phyloP scores from a whole-genome alignment of 2,888 invertebrate genomes.

The Epinotia nisella region DNA sequence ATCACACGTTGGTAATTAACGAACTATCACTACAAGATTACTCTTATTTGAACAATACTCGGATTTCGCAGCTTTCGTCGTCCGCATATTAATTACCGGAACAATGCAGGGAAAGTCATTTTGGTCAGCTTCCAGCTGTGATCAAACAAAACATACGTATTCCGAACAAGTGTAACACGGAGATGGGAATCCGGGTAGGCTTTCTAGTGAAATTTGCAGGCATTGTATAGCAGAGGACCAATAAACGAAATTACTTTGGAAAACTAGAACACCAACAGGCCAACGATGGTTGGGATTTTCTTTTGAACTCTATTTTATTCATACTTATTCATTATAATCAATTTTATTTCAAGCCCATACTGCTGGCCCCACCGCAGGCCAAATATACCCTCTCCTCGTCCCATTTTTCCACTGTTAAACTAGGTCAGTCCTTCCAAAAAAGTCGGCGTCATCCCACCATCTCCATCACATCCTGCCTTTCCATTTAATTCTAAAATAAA shows the following conservation, averaged over 20 bases:
- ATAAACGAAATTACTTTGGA: conserved; percentile 17
- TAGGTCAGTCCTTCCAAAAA: no score
- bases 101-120: conserved; percentile 44
- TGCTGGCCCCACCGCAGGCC: neutral
- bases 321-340: no score
- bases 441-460: no score
- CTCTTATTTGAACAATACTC: conserved; percentile 42
- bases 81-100: conserved; percentile 40
- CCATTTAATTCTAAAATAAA: no score
- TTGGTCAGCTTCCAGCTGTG: conserved; percentile 42
- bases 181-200: conserved; percentile 40
- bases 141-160: conserved; percentile 30
- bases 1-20: conserved; percentile 7
- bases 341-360: neutral
- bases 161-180: conserved; percentile 24
- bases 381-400: no score
- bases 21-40: conserved; percentile 22
- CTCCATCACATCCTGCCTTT: neutral
- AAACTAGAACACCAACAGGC: conserved; percentile 4
- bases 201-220: conserved; percentile 39
- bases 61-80: conserved; percentile 42
- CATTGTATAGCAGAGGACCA: conserved; percentile 21
- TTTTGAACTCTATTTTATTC: no score
- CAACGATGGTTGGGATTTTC: neutral
- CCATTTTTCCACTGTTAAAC: no score